Conservation (phyloP, 53 echinoderm and acorn worm genomes). For the Paracentrotus lividus region DNA sequence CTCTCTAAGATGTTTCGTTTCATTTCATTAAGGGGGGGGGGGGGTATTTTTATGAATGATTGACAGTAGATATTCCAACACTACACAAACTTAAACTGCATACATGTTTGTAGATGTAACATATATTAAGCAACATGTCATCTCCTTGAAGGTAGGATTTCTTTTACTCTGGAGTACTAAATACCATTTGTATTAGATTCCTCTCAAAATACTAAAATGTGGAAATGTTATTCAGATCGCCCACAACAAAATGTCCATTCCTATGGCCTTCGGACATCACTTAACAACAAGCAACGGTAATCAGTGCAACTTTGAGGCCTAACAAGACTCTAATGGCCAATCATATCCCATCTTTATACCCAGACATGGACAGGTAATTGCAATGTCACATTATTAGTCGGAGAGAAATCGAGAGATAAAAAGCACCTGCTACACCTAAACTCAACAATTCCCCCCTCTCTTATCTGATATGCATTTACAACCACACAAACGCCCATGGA, state of each 20-base stretch:
- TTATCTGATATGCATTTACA: slow-evolving; percentile 42
- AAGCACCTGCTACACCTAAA: not conserved
- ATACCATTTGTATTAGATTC: not conserved
- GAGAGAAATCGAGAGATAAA: slow-evolving; percentile 30
- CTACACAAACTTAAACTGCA: too few relatives aligned
- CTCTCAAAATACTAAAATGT: not conserved
- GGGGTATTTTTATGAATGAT: too few relatives aligned
- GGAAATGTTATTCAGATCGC: not conserved
- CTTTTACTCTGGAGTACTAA: not conserved
- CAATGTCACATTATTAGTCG: not conserved
- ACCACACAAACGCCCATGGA: not conserved
- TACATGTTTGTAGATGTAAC: too few relatives aligned
- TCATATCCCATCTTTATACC: not conserved
- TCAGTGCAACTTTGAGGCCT: not conserved
- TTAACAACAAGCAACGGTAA: slow-evolving; percentile 8
- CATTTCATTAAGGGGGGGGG: too few relatives aligned
- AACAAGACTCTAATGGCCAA: not conserved
- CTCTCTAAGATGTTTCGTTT: too few relatives aligned
- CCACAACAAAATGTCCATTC: not conserved
- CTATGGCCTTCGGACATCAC: not conserved
- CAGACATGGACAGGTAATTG: not conserved
- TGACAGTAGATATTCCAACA: too few relatives aligned
- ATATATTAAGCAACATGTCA: not conserved
- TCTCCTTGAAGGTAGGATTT: not conserved
- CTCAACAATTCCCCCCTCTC: slow-evolving; percentile 5